Percentiles rank a stretch among this genome's conserved stretches.
Evolutionary conservation across 2,113 vertebrate genomes (phyloP).

Genomic region (Lophura nycthemera): DNA sequence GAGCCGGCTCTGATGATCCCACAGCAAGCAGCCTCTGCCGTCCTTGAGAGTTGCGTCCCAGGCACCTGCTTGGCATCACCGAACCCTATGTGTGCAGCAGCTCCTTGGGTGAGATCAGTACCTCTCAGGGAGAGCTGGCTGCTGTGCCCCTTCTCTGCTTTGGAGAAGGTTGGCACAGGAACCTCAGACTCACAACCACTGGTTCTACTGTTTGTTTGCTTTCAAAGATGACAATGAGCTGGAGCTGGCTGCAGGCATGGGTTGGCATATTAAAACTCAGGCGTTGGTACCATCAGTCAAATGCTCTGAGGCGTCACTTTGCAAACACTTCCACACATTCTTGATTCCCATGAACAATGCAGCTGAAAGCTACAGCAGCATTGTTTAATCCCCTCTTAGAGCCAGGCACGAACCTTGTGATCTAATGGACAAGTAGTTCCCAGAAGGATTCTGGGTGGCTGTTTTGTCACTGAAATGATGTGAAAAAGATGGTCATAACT

Average conservation of each 20-base stretch:
- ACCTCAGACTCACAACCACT: background rate
- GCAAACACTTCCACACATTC: background rate
- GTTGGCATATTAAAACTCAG: background rate
- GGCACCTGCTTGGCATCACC: background rate
- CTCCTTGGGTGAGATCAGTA: fast-evolving
- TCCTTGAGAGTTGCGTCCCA: background rate
- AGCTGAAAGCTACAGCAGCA: background rate
- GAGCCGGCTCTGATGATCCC: background rate
- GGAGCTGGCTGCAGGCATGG: fast-evolving
- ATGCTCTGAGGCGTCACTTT: fast-evolving
- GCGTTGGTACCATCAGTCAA: background rate
- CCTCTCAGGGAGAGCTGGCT: background rate
- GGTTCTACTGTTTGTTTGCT: background rate
- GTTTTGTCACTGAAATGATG: background rate
- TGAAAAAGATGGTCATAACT: background rate
- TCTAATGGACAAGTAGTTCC: background rate
- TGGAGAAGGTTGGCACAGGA: background rate
- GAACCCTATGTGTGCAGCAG: background rate
- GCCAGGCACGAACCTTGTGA: background rate
- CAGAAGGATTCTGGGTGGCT: background rate
- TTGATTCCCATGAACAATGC: background rate
- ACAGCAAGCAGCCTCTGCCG: fast-evolving
- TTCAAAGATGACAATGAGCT: background rate
- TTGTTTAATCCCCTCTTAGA: background rate
- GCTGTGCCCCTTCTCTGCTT: background rate